Evolutionary conservation across 2,797 vertebrate genomes (phyloP).

Genomic region (Myripristis jacobus): DNA sequence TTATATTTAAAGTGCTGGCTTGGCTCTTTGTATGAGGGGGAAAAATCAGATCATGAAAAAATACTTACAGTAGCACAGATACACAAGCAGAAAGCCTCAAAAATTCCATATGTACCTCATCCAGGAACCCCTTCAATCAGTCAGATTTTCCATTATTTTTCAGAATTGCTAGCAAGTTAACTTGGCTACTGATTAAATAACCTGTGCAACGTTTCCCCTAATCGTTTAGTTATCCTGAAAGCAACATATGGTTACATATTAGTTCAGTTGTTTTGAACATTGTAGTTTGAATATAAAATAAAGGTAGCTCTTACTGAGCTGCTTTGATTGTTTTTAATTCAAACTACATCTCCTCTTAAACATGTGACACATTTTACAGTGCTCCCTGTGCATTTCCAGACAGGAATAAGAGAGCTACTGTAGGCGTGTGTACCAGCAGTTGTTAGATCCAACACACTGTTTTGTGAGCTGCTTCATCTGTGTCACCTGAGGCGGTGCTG

Average conservation of each 20-base stretch:
- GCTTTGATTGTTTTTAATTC: background rate
- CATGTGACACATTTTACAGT: slow-evolving; percentile 35
- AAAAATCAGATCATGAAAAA: slow-evolving; percentile 51
- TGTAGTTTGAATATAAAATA: background rate
- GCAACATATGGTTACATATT: background rate
- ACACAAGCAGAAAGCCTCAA: slow-evolving; percentile 19
- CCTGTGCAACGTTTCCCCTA: background rate
- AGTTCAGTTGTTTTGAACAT: background rate
- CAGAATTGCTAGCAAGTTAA: slow-evolving; percentile 11
- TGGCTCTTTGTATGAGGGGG: slow-evolving; percentile 52
- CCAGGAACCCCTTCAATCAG: background rate
- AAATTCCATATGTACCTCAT: background rate
- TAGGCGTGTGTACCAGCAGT: slow-evolving; percentile 46
- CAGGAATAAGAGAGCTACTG: slow-evolving; percentile 11
- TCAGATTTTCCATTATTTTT: slow-evolving; percentile 23
- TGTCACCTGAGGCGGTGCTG: slow-evolving; percentile 69
- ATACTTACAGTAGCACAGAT: slow-evolving; percentile 46
- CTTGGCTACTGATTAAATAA: slow-evolving; percentile 7
- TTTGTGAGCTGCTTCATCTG: slow-evolving; percentile 58
- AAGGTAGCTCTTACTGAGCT: background rate
- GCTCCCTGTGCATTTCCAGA: slow-evolving; percentile 42
- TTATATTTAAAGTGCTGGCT: slow-evolving; percentile 71
- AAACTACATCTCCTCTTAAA: slow-evolving; percentile 64
- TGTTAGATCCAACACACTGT: slow-evolving; percentile 58
- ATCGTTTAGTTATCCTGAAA: slow-evolving; percentile 25